Percentiles rank a stretch among this genome's conserved stretches.
These are phyloP conservation scores for Hippasteria phrygiana DNA, from an alignment of 53 echinoderm and acorn worm genomes.

Conservation along the genomic window DNA sequence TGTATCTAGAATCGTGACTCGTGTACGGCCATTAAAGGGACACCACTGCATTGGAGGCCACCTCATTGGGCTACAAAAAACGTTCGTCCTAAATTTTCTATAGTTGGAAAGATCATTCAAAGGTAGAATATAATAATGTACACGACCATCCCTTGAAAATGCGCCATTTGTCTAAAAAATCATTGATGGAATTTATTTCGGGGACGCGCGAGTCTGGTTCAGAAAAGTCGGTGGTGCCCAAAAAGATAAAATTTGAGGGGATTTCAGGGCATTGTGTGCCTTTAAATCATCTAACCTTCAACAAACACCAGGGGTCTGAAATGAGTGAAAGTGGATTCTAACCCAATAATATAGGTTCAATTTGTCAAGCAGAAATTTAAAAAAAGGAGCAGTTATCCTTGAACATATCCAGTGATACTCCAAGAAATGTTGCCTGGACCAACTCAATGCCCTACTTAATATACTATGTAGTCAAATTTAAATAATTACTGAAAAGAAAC, in stretches of 20 bases:
- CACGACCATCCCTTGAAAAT: no score
- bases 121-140: no score
- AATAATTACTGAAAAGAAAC: background rate
- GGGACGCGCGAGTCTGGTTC: no score
- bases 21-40: background rate
- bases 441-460: background rate
- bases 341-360: background rate
- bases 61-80: no score
- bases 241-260: no score
- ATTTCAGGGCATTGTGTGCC: no score
- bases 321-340: background rate
- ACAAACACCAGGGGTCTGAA: background rate
- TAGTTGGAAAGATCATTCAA: no score
- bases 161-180: no score
- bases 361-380: background rate
- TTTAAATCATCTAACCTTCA: background rate
- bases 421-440: background rate
- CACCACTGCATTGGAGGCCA: no score
- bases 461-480: background rate
- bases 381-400: background rate
- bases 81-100: no score
- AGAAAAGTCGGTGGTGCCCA: no score
- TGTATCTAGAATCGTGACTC: background rate
- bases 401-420: conserved; percentile 21
- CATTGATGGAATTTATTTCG: no score